These are phyloP conservation scores for Theristicus caerulescens DNA, from an alignment of 2,113 vertebrate genomes.

Conservation along the genomic window DNA sequence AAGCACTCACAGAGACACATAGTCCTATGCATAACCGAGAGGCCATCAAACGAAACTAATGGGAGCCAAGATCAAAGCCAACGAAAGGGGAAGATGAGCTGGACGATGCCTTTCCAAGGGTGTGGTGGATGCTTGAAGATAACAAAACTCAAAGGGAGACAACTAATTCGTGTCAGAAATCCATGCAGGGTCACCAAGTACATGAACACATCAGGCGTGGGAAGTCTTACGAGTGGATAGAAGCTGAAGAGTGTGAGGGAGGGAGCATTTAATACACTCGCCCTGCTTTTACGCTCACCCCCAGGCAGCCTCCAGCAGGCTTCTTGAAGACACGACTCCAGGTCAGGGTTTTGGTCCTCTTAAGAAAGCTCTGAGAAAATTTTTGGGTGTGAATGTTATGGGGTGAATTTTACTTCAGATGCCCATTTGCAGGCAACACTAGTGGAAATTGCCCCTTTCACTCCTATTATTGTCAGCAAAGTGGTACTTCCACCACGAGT, in stretches of 20 bases:
- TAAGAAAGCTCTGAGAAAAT: not conserved
- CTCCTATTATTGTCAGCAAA: not conserved
- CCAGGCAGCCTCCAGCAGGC: not conserved
- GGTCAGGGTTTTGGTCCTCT: not conserved
- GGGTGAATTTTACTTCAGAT: not conserved
- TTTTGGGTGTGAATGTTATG: accelerated
- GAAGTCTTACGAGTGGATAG: not conserved
- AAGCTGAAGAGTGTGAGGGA: not conserved
- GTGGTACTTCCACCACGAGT: not conserved
- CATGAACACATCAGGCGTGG: accelerated
- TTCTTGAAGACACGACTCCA: not conserved
- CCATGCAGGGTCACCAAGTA: not conserved
- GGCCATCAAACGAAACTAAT: not conserved
- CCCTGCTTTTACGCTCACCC: accelerated
- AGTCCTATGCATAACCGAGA: not conserved
- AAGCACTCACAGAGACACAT: not conserved
- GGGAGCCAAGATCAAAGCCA: not conserved
- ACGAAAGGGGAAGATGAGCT: not conserved
- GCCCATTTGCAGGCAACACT: not conserved
- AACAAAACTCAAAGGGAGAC: not conserved
- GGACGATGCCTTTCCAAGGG: not conserved
- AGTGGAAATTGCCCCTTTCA: not conserved
- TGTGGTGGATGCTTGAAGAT: not conserved
- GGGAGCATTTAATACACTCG: not conserved
- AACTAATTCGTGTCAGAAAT: not conserved